These are phyloP conservation scores for Malthinus seriepunctatus DNA, from an alignment of 2,888 invertebrate genomes.

Conservation along the genomic window DNA sequence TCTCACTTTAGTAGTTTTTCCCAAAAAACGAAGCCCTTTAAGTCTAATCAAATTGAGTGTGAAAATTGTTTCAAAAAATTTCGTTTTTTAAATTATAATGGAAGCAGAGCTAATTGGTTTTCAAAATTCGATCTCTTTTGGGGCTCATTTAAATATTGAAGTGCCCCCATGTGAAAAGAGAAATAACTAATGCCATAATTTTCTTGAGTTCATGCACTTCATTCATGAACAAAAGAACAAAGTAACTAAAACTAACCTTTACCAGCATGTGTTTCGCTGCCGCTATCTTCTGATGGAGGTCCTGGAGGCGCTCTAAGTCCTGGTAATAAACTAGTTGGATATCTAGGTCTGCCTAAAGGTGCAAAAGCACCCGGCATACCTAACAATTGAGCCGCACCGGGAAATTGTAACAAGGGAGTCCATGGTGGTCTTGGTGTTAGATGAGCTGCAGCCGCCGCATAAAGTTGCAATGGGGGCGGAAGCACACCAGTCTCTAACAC, in stretches of 20 bases:
- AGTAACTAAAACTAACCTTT: slow-evolving; percentile 47
- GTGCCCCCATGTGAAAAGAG: too few species aligned
- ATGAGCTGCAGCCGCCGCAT: slow-evolving; percentile 71
- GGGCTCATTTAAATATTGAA: too few species aligned
- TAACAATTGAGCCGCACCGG: slow-evolving; percentile 53
- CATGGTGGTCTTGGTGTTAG: slow-evolving; percentile 63
- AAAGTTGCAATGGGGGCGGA: slow-evolving; percentile 72
- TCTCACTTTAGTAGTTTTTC: too few species aligned
- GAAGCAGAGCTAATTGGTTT: too few species aligned
- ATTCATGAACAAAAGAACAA: neutral
- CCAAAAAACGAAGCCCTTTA: too few species aligned
- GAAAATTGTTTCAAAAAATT: too few species aligned
- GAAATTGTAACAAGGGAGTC: slow-evolving; percentile 56
- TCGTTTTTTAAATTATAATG: too few species aligned
- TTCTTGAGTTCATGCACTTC: too few species aligned
- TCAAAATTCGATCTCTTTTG: too few species aligned
- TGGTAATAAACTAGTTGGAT: slow-evolving; percentile 48
- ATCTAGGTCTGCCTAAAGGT: slow-evolving; percentile 51
- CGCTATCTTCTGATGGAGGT: slow-evolving; percentile 55
- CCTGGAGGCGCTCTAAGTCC: slow-evolving; percentile 51
- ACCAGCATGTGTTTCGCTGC: slow-evolving; percentile 54
- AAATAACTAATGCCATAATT: too few species aligned
- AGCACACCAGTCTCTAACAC: slow-evolving; percentile 67
- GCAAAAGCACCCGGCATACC: slow-evolving; percentile 55
- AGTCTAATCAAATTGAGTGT: too few species aligned